These are phyloP conservation scores for Chalcosyrphus nemorum DNA, from an alignment of 2,888 invertebrate genomes.

Conservation along the genomic window DNA sequence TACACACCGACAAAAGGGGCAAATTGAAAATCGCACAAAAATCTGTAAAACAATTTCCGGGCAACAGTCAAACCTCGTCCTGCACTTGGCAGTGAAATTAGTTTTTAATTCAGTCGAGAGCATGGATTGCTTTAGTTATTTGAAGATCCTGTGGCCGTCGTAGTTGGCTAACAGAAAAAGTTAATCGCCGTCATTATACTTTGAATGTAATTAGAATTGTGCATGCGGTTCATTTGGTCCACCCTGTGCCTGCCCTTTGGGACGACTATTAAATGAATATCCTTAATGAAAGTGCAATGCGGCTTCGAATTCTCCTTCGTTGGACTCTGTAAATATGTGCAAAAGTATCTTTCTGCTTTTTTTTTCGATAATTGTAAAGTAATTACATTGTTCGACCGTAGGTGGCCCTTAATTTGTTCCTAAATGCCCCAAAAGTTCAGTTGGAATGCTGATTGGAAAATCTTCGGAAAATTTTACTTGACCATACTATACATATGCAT, in stretches of 20 bases:
- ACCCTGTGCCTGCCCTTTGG: slow-evolving; percentile 21
- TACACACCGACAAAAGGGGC: background rate
- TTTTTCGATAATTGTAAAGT: slow-evolving; percentile 29
- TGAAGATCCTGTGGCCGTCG: slow-evolving; percentile 1
- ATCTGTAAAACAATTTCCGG: slow-evolving; percentile 16
- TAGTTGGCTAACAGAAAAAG: slow-evolving; percentile 16
- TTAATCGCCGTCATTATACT: slow-evolving; percentile 61
- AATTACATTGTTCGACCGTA: slow-evolving; percentile 46
- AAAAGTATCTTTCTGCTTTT: background rate
- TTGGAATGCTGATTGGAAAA: slow-evolving; percentile 43
- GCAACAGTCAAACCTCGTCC: background rate
- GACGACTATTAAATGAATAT: slow-evolving; percentile 36
- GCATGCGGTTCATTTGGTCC: slow-evolving; percentile 56
- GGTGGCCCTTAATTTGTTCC: slow-evolving; percentile 43
- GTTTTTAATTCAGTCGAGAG: slow-evolving; percentile 50
- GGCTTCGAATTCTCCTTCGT: slow-evolving; percentile 17
- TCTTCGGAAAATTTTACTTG: slow-evolving; percentile 5
- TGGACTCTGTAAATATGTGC: background rate
- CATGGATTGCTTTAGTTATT: slow-evolving; percentile 9
- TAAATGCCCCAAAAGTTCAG: background rate
- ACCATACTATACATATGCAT: no score
- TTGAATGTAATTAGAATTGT: slow-evolving; percentile 62
- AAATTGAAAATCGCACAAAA: slow-evolving; percentile 31
- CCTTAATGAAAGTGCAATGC: slow-evolving; percentile 36
- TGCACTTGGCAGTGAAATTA: slow-evolving; percentile 43